Percentiles rank a stretch among this genome's conserved stretches.
Evolutionary conservation across 2,797 vertebrate genomes (phyloP).

Genomic region (Lutjanus argentimaculatus): DNA sequence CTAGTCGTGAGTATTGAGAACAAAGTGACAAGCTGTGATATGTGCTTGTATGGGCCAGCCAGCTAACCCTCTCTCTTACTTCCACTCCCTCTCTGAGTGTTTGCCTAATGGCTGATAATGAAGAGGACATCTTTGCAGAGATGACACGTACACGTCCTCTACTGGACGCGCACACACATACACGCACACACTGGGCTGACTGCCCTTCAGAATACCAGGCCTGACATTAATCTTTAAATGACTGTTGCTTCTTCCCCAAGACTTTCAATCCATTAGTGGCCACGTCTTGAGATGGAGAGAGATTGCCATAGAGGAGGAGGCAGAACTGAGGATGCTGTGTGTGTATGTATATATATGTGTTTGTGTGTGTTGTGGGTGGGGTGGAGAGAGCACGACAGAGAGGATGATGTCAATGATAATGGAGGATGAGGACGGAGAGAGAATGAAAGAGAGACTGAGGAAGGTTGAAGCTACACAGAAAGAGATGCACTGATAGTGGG

Average conservation of each 20-base stretch:
- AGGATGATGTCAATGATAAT: constrained; percentile 85
- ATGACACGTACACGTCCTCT: constrained; percentile 74
- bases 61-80: constrained; percentile 59
- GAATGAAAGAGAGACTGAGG: constrained; percentile 42
- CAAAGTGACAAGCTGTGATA: constrained; percentile 69
- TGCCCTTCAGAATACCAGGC: constrained; percentile 84
- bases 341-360: constrained; percentile 18
- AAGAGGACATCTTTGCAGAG: constrained; percentile 78
- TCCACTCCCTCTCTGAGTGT: constrained; percentile 56
- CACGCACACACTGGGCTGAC: constrained; percentile 42
- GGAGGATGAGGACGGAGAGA: constrained; percentile 71
- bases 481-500: constrained; percentile 2
- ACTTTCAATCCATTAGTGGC: constrained; percentile 86
- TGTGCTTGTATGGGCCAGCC: constrained; percentile 65
- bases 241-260: constrained; percentile 84
- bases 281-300: constrained; percentile 78
- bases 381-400: constrained; percentile 39
- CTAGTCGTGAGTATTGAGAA: constrained; percentile 36
- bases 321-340: constrained; percentile 52
- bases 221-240: constrained; percentile 87
- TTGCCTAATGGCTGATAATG: constrained; percentile 83
- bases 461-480: constrained; percentile 37
- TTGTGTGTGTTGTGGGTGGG: constrained; percentile 21
- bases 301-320: constrained; percentile 72
- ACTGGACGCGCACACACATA: constrained; percentile 29